Conservation (phyloP, 2,888 invertebrate genomes). For the Scotopteryx bipunctaria region DNA sequence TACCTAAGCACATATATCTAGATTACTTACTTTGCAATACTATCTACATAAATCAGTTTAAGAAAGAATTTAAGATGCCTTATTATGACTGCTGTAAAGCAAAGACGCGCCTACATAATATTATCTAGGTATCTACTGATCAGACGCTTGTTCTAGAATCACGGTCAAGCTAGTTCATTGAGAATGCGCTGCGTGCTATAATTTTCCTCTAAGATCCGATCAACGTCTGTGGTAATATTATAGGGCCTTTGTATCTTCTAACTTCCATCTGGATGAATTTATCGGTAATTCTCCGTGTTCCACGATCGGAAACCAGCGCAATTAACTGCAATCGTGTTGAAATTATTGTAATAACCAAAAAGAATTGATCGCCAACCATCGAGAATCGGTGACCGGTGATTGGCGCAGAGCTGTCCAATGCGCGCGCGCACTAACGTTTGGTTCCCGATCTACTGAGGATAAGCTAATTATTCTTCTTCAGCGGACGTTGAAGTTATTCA, state of each 20-base stretch:
- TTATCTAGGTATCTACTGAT: no score
- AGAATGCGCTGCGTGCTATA: conserved; percentile 9
- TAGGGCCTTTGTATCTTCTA: conserved; percentile 39
- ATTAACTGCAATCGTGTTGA: conserved; percentile 78
- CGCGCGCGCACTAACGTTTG: conserved; percentile 66
- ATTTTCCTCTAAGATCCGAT: conserved; percentile 19
- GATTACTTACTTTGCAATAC: no score
- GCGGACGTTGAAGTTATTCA: conserved; percentile 66
- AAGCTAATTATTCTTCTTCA: conserved; percentile 73
- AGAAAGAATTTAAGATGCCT: no score
- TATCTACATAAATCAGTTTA: no score
- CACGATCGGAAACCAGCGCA: conserved; percentile 75
- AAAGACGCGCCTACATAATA: no score
- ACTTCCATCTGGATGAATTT: conserved; percentile 53
- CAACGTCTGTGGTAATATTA: conserved; percentile 16
- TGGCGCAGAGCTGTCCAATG: conserved; percentile 75
- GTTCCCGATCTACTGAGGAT: conserved; percentile 71
- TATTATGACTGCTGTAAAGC: no score
- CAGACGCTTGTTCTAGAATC: no score
- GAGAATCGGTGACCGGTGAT: conserved; percentile 65
- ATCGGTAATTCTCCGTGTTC: conserved; percentile 64
- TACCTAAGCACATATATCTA: no score
- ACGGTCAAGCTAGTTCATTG: neutral
- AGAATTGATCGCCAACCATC: conserved; percentile 75
- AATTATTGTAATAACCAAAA: conserved; percentile 83